Evolutionary conservation across 2,113 vertebrate genomes (phyloP).

Genomic region (Chionodraco myersi): DNA sequence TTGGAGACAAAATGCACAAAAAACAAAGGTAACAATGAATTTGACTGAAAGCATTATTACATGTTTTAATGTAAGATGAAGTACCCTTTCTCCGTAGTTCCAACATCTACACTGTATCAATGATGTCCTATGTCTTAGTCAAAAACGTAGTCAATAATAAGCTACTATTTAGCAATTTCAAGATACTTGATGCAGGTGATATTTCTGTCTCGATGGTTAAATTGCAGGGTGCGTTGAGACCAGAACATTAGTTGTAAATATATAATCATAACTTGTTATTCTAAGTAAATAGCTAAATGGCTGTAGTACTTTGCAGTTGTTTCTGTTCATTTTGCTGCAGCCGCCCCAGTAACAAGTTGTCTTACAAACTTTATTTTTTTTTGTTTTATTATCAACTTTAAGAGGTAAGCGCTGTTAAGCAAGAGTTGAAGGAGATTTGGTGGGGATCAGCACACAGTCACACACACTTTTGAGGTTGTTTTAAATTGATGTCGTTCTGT

Average conservation of each 20-base stretch:
- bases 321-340: neutral
- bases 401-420: neutral
- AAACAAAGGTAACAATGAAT: too few species aligned
- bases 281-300: too few species aligned
- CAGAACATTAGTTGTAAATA: neutral
- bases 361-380: neutral
- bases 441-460: neutral
- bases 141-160: neutral
- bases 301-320: neutral
- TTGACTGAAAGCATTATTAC: too few species aligned
- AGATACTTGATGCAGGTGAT: neutral
- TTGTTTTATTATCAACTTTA: neutral
- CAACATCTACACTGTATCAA: neutral
- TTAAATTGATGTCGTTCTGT: conserved; percentile 34
- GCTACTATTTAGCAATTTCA: neutral
- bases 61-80: too few species aligned
- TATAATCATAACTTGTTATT: neutral
- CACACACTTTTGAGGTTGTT: conserved; percentile 31
- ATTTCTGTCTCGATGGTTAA: neutral
- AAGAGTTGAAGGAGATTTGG: neutral
- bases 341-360: neutral
- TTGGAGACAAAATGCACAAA: too few species aligned
- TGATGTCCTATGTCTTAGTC: too few species aligned
- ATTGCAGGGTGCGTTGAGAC: neutral
- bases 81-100: neutral